Evolutionary conservation across 2,797 vertebrate genomes (phyloP).

Genomic region (Ctenosaura bakeri): DNA sequence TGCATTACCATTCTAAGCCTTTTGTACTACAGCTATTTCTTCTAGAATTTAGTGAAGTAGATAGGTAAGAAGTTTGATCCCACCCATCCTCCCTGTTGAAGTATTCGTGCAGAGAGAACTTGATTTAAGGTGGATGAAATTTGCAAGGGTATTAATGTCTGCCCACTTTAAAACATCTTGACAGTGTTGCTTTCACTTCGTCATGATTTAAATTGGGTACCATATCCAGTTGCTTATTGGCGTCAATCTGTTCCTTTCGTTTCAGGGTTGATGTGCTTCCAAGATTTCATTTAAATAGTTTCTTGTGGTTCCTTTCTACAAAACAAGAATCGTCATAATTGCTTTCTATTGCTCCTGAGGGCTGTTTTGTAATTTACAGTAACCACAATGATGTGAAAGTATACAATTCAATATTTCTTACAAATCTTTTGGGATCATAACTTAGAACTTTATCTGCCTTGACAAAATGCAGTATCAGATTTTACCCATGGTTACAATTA

Average conservation of each 20-base stretch:
- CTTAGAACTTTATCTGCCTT: background rate
- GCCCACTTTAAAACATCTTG: constrained; percentile 24
- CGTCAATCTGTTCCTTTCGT: constrained; percentile 54
- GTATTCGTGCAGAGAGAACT: constrained; percentile 5
- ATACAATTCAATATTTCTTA: constrained; percentile 12
- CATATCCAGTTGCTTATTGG: constrained; percentile 53
- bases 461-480: constrained; percentile 20
- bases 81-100: too few relatives aligned
- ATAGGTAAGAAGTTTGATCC: background rate
- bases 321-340: constrained; percentile 31
- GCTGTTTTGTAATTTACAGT: constrained; percentile 8
- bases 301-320: constrained; percentile 20
- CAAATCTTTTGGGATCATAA: constrained; percentile 20
- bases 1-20: background rate
- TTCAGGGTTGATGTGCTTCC: constrained; percentile 55
- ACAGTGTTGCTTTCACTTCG: constrained; percentile 28
- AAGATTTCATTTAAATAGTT: constrained; percentile 56
- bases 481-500: constrained; percentile 17
- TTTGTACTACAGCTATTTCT: background rate
- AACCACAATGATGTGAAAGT: constrained; percentile 6
- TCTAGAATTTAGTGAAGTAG: background rate
- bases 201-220: constrained; percentile 30
- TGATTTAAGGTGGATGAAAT: constrained; percentile 25
- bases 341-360: constrained; percentile 6
- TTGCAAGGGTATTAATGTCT: constrained; percentile 31